Base-by-base conservation (phyloP, 2,888 invertebrate genomes). In the Melinaea menophilus region DNA sequence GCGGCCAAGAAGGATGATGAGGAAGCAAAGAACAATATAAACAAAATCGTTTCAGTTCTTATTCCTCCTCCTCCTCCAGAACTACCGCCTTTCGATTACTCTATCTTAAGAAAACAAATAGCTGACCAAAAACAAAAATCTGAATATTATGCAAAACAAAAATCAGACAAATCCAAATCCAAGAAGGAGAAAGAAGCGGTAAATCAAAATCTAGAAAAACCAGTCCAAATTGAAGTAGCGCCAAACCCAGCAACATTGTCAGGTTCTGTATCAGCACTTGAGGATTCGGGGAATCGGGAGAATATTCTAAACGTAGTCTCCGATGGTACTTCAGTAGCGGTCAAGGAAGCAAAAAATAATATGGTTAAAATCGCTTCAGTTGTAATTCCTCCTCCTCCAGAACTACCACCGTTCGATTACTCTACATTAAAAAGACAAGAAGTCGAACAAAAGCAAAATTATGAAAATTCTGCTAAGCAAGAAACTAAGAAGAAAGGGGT, bases 341-440 rank as follows among this genome's bases (percentile, higher is more conserved):
- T 58, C 13, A 22, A 41, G 54, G 12, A 51, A 22, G 35, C 62
- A 45, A 41, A 63, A 55, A 59, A 58, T 45, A 37, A 37, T 35
- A 12, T 35, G 11, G 46, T 12, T n/a, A 12, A 7, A 46, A 4
- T 46, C 46, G 4, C 46, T 46, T 46, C 22, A 22, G 48, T 34
- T 22, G 41, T 48, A 33, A 62, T 62, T 55, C 63, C 64, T 4
- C 41, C 61, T 3, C 57, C 72, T 7, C 69, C 70, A 11, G 62
- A 66, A 59, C 51, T 71, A 22, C 64, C 66, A 34, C 62, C 69
- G 35, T 12, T 72, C 9, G 64, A 64, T 45, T 66, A 68, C 2
- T 46, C 67, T 7, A 62, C 61, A 37, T 48, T 62, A n/a, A 56
- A 60, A n/a, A 47, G 59, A 37, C 22, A 57, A 33, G 48, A 59